phyloP scores from a whole-genome alignment of 2,797 vertebrate species.

The Pantherophis vulpinus region DNA sequence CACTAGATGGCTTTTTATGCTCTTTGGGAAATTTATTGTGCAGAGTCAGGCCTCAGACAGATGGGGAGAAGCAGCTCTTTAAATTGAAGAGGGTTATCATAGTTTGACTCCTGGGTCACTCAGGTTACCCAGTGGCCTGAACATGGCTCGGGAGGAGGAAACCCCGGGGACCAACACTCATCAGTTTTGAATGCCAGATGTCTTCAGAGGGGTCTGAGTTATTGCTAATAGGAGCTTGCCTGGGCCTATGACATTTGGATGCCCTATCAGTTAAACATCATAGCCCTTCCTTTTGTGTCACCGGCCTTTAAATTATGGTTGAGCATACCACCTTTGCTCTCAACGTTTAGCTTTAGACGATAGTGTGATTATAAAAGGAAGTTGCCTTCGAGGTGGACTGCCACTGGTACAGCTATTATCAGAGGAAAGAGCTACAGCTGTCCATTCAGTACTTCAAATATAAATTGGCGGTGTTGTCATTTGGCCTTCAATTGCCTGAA shows the following conservation, averaged over 20 bases:
- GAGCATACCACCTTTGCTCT: conserved; percentile 68
- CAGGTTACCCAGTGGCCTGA: conserved; percentile 77
- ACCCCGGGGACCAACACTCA: conserved; percentile 74
- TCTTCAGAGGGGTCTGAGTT: conserved; percentile 74
- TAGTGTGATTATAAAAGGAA: conserved; percentile 36
- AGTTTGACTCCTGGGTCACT: conserved; percentile 78
- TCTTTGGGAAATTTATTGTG: conserved; percentile 83
- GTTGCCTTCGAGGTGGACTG: conserved; percentile 53
- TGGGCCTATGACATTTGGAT: conserved; percentile 78
- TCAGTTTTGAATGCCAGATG: conserved; percentile 82
- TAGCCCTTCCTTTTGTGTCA: conserved; percentile 73
- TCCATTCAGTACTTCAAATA: not conserved
- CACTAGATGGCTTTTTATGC: conserved; percentile 81
- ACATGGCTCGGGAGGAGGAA: conserved; percentile 68
- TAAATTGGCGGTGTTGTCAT: conserved; percentile 37
- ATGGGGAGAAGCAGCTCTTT: conserved; percentile 74
- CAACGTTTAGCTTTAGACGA: conserved; percentile 47
- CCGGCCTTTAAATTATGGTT: conserved; percentile 72
- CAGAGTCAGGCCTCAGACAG: conserved; percentile 74
- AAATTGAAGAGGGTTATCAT: conserved; percentile 80
- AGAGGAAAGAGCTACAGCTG: conserved; percentile 25
- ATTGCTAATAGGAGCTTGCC: conserved; percentile 80
- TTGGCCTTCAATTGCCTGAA: conserved; percentile 29
- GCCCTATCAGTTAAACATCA: conserved; percentile 80
- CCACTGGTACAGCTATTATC: conserved; percentile 14